A percentile compares a stretch with the other conserved stretches of the same genome.
Evolutionary conservation across 2,113 vertebrate genomes (phyloP).

Genomic region (Catharus minimus): DNA sequence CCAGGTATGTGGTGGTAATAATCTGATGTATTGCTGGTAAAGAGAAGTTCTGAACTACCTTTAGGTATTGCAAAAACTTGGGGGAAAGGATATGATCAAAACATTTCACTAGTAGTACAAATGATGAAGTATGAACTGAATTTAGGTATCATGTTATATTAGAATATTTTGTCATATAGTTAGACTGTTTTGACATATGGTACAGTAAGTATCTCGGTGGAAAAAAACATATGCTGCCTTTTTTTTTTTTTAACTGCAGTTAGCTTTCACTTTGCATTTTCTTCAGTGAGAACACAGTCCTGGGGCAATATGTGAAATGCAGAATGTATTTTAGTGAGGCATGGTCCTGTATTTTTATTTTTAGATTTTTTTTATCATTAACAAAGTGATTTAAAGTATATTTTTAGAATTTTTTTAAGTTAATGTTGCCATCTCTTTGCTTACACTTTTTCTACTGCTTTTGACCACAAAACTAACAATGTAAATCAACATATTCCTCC

Average conservation of each 20-base stretch:
- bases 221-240: not conserved
- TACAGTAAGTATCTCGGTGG: not conserved
- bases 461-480: not conserved
- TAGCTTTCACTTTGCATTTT: not conserved
- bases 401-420: not conserved
- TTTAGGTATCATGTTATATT: not conserved
- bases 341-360: not conserved
- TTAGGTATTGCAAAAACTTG: not conserved
- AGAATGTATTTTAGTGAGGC: not conserved
- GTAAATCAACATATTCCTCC: not conserved
- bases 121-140: not conserved
- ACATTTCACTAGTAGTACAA: not conserved
- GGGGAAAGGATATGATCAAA: not conserved
- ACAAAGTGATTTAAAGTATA: not conserved
- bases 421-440: not conserved
- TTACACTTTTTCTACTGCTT: not conserved
- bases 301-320: not conserved
- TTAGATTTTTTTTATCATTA: not conserved
- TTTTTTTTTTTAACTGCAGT: not conserved
- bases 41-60: not conserved
- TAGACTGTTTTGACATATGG: not conserved
- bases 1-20: not conserved
- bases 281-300: not conserved
- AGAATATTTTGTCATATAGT: not conserved
- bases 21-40: not conserved